These are phyloP conservation scores for Noctua fimbriata DNA, from an alignment of 2,888 invertebrate genomes.

Conservation along the genomic window DNA sequence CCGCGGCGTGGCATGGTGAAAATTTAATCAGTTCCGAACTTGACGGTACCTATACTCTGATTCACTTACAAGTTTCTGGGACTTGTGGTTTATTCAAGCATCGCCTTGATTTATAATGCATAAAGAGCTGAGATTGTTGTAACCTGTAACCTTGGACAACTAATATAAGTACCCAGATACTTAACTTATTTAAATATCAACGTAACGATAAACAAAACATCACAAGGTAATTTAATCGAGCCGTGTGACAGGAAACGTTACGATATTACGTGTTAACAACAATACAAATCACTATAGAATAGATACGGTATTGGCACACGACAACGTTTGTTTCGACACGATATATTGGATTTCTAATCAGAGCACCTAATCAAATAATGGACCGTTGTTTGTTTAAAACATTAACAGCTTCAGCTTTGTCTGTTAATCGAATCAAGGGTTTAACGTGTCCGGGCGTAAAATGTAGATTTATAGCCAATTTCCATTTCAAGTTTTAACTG, in stretches of 20 bases:
- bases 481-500: slow-evolving; percentile 49
- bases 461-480: slow-evolving; percentile 54
- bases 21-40: slow-evolving; percentile 55
- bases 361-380: slow-evolving; percentile 50
- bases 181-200: slow-evolving; percentile 1
- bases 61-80: slow-evolving; percentile 28
- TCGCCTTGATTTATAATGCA: slow-evolving; percentile 22
- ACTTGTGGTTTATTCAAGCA: slow-evolving; percentile 2
- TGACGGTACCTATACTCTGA: slow-evolving; percentile 9
- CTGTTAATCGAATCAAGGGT: slow-evolving; percentile 34
- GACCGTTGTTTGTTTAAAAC: slow-evolving; percentile 47
- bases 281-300: slow-evolving; percentile 34
- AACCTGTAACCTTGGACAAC: background rate
- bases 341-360: slow-evolving; percentile 52
- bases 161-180: background rate
- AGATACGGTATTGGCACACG: slow-evolving; percentile 21
- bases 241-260: background rate
- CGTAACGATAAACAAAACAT: background rate
- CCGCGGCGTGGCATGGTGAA: slow-evolving; percentile 37
- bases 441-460: slow-evolving; percentile 49
- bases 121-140: slow-evolving; percentile 4
- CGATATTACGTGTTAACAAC: slow-evolving; percentile 16
- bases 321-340: slow-evolving; percentile 22
- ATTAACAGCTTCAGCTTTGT: slow-evolving; percentile 45
- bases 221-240: background rate